A percentile compares a stretch with the other conserved stretches of the same genome.
Conservation (phyloP, 2,797 vertebrate species). For the Sebastes kiyomatsui region DNA sequence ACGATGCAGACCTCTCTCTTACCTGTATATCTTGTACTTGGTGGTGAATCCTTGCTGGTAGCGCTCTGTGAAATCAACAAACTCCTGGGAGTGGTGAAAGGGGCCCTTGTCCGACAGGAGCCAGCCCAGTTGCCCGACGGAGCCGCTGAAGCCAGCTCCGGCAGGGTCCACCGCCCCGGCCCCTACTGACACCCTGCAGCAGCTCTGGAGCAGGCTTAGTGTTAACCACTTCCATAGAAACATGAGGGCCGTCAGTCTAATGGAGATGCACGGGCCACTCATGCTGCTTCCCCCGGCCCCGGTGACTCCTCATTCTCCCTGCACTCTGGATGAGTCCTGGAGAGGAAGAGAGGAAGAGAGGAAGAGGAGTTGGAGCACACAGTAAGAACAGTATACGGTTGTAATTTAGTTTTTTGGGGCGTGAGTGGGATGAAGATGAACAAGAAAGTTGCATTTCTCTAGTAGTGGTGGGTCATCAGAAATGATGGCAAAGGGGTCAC, state of each 20-base stretch:
- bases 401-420: background rate
- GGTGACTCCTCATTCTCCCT: conserved; percentile 94
- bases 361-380: background rate
- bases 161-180: conserved; percentile 76
- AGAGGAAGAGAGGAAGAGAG: background rate
- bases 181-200: conserved; percentile 81
- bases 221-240: conserved; percentile 97
- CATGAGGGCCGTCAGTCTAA: conserved; percentile 97
- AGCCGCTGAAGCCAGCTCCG: conserved; percentile 89
- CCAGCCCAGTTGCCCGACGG: conserved; percentile 92
- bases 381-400: background rate
- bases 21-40: conserved; percentile 99
- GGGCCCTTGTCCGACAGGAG: conserved; percentile 98
- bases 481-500: background rate
- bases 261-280: conserved; percentile 94
- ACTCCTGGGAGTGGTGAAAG: conserved; percentile 96
- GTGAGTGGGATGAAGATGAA: conserved; percentile 2
- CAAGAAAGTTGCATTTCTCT: background rate
- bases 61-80: conserved; percentile 96
- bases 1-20: conserved; percentile 49
- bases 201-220: conserved; percentile 91
- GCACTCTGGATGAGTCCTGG: conserved; percentile 59
- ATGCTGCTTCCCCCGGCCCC: conserved; percentile 96
- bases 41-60: conserved; percentile 97
- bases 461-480: background rate